Evolutionary conservation across 2,797 vertebrate genomes (phyloP), one percentile per base, ranked within the genome.

Genomic region (Poeciliopsis turneri): DNA sequence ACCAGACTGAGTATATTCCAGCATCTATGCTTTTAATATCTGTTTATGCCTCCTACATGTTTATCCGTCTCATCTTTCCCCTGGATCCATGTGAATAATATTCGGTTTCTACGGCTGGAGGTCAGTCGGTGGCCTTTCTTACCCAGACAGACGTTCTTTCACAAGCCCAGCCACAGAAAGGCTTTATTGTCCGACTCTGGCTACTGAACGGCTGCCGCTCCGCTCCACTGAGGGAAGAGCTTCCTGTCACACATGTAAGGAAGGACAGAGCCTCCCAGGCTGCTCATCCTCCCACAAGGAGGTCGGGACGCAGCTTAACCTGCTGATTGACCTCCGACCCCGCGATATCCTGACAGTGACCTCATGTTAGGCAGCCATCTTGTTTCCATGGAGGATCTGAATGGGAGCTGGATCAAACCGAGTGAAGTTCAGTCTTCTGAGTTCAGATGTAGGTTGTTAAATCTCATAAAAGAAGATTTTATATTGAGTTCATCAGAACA

Each of bases 81-180:
- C 75, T 30, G 72, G 46, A 75, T 72, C 39, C 39, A 28, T 78
- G 78, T 78, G 72, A 41, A 69, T 64, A 45, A 64, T 64, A 74
- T 64, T 72, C 47, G 1, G 81, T 55, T 47, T 79, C 83, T 66
- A 46, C 77, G 39, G 33, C 75, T 78, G 83, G 89, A 87, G 84
- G 84, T 90, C 86, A 57, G 75, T 74, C 86, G 20, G 76, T 59
- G 86, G 90, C 76, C 30, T 80, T 78, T 75, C 72, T 46, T 70
- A 45, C 72, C 39, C 88, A 90, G 89, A 92, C 90, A 88, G 82
- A 88, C 77, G 66, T 86, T 91, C 90, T 77, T 88, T 84, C 20
- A 75, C 75, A 47, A 30, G 78, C 77, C 1, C 57, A 43, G 66
- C 23, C 61, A 83, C 36, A 88, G 73, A 87, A 84, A 89, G 82